Base-by-base conservation (phyloP, 1,140 invertebrate species). In the Drosophila yakuba region DNA sequence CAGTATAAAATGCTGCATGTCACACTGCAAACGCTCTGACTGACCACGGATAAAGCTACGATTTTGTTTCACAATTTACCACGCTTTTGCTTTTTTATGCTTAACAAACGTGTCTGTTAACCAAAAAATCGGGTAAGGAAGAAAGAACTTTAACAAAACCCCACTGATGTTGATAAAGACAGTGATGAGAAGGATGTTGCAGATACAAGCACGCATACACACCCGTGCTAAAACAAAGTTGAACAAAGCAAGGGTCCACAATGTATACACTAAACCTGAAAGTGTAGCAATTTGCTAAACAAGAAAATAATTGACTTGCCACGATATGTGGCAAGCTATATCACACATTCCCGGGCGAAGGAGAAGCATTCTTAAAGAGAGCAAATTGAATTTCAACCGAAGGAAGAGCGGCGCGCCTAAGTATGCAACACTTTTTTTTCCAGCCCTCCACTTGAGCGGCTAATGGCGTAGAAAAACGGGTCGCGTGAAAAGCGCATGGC, bases 291-390 rank as follows among this genome's bases (percentile, higher is more conserved):
- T 86, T 88, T 86, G 79, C 71, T 79, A 79, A 88, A 83, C 84
- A 86, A 83, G 79, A 88, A 88, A 86, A 86, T 86, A 86, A 86
- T 86, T 86, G 84, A 88, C 79, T 83, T 89, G 76, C 78, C 59
- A 75, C 78, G 76, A 76, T 64, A 50, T 74, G 66, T 52, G 61
- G 39, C 55, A 50, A 45, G 35, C 20, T 54, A 15, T 28, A 51
- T 23, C 32, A 25, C 25, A 61, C 50, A 45, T 23, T 25, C 12
- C 28, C 23, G 44, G 12, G 3, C 48, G n/a, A 59, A 35, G 12
- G 35, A 57, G 14, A 47, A 63, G 51, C 57, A 32, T 66, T 68
- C 48, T 83, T 76, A 69, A 78, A 85, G 75, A 55, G 60, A 59
- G 44, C 44, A 79, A 88, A 88, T 83, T 88, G 48, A 83, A 83